A percentile compares a stretch with the other conserved stretches of the same genome.
Evolutionary conservation across 2,113 vertebrate genomes (phyloP).

Genomic region (Nycticorax nycticorax): DNA sequence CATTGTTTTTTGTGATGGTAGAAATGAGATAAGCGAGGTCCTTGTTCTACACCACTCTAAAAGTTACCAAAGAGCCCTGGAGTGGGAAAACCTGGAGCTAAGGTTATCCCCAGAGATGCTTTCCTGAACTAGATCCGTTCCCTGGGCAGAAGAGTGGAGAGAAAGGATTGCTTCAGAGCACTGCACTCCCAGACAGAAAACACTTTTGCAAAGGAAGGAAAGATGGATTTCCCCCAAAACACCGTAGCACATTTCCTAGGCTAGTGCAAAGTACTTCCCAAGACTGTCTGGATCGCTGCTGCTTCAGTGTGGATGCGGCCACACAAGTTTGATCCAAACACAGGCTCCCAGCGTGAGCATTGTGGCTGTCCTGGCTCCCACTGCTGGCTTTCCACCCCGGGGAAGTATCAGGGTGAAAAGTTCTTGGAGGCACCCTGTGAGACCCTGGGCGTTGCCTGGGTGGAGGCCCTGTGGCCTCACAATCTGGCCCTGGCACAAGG

Average conservation of each 20-base stretch:
- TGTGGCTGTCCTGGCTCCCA: background rate
- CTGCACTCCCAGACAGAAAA: background rate
- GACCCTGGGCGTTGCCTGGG: background rate
- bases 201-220: background rate
- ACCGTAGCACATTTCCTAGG: background rate
- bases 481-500: background rate
- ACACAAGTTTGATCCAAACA: fast-evolving
- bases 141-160: background rate
- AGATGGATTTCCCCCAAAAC: background rate
- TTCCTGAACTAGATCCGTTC: background rate
- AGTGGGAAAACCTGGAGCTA: background rate
- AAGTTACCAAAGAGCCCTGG: background rate
- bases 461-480: background rate
- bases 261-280: background rate
- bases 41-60: background rate
- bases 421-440: background rate
- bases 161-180: background rate
- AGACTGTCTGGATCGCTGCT: background rate
- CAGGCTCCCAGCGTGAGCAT: fast-evolving
- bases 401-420: background rate
- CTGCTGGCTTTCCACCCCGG: background rate
- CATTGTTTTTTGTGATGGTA: background rate
- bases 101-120: background rate
- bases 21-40: background rate
- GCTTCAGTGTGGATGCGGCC: background rate